phyloP scores from a whole-genome alignment of 1,140 invertebrate species.

The Archivesica marissinica region DNA sequence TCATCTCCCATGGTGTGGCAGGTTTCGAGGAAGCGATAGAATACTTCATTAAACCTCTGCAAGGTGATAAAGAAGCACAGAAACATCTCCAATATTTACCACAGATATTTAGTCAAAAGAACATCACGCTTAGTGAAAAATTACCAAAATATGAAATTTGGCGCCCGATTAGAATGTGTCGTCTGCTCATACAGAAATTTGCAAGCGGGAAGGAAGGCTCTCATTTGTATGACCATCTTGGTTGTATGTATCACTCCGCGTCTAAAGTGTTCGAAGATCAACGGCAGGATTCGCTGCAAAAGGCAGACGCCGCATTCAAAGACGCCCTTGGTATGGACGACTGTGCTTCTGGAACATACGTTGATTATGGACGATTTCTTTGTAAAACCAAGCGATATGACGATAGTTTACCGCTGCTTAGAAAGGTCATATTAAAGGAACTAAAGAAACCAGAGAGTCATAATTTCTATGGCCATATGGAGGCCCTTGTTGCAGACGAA shows the following conservation, averaged over 20 bases:
- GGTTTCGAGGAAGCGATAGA: conserved; percentile 58
- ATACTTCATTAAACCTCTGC: conserved; percentile 58
- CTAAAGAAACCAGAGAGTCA: conserved; percentile 42
- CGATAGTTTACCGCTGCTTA: conserved; percentile 35
- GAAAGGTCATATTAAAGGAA: conserved; percentile 53
- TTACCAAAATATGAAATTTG: conserved; percentile 52
- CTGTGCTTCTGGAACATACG: conserved; percentile 56
- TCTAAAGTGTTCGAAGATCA: conserved; percentile 46
- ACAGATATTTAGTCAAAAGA: conserved; percentile 52
- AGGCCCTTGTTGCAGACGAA: conserved; percentile 50
- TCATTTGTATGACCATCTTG: conserved; percentile 54
- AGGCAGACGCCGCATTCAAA: conserved; percentile 57
- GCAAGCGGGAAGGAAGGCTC: conserved; percentile 54
- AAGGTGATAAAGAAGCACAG: conserved; percentile 47
- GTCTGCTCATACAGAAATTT: conserved; percentile 57
- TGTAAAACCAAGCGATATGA: conserved; percentile 43
- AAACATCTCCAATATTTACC: conserved; percentile 52
- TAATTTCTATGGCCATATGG: conserved; percentile 55
- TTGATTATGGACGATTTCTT: conserved; percentile 55
- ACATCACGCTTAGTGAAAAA: conserved; percentile 48
- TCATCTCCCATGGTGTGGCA: conserved; percentile 46
- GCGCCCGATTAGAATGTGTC: conserved; percentile 61
- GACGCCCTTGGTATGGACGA: conserved; percentile 45
- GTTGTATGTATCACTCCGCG: conserved; percentile 61
- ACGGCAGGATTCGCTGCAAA: conserved; percentile 32